Base-by-base conservation (phyloP, 1,140 invertebrate genomes). In the Drosophila suzukii region DNA sequence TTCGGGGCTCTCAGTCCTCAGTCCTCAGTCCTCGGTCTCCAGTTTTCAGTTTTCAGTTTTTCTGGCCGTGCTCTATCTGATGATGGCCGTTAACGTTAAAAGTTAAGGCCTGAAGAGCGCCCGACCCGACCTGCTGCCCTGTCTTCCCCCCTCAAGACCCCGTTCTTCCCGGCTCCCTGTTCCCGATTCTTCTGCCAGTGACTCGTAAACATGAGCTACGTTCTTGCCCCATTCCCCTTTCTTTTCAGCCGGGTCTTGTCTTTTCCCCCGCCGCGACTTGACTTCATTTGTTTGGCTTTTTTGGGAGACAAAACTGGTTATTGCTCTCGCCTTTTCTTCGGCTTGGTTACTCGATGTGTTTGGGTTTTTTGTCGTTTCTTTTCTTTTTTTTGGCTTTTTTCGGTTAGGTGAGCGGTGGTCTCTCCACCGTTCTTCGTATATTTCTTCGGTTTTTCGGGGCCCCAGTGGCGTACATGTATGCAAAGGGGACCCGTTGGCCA, bases 241-340 rank as follows among this genome's bases (percentile, higher is more conserved):
- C 61, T 60, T 75, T 61, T 68, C 57, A 38, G 65, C 65, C 62
- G 12, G 62, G 41, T 68, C 49, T 70, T 71, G 39, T 46, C 47
- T 70, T 68, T 50, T 47, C 6, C 50, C 50, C 66, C 66, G 46
- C 61, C 59, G 70, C 70, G 63, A 59, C 81, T 84, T 89, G 77
- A 89, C 84, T 89, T 89, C 85, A 89, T 89, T 89, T 89, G 84
- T 89, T 89, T 89, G 84, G 84, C 84, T 89, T 89, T 90, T 89
- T 89, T 80, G 83, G 84, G 85, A 90, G 80, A 90, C 84, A 90
- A 89, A 89, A 89, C 84, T 89, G 84, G 84, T 89, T 89, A 89
- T 89, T 89, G 88, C 80, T 89, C 85, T 89, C 80, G 78, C 76
- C 81, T 77, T 83, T 82, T 59, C 66, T 56, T 81, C 41, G 49